A percentile compares a stretch with the other conserved stretches of the same genome.
Conservation (phyloP, 2,113 vertebrate species). For the Notarius quadriscutis region DNA sequence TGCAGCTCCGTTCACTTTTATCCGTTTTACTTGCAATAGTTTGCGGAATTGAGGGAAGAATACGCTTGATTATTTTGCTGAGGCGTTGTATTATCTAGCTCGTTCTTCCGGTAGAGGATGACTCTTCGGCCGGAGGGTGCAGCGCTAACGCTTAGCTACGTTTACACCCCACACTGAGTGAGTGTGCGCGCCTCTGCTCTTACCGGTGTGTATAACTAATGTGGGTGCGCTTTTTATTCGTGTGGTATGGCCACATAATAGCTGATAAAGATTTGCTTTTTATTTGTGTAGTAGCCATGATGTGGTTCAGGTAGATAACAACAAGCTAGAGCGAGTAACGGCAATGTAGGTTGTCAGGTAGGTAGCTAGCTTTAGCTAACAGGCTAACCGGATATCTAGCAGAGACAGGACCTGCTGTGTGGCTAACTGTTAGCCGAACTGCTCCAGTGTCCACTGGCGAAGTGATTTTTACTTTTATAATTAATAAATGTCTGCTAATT, state of each 20-base stretch:
- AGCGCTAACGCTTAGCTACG: neutral
- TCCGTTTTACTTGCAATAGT: neutral
- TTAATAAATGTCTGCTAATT: neutral
- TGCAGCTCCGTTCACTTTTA: neutral
- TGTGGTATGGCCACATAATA: neutral
- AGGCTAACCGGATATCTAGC: neutral
- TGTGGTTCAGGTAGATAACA: neutral
- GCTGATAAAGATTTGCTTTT: neutral
- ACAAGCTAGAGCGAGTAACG: neutral
- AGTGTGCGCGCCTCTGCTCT: neutral
- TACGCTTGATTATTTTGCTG: neutral
- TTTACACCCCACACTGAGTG: neutral
- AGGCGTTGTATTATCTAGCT: neutral
- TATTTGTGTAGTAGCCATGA: neutral
- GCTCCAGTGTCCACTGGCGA: neutral
- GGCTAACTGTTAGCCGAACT: neutral
- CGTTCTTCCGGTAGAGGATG: constrained; percentile 3
- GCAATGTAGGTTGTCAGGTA: neutral
- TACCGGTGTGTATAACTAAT: neutral
- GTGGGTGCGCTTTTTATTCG: neutral
- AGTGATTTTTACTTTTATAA: neutral
- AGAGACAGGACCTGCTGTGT: neutral
- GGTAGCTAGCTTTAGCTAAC: neutral
- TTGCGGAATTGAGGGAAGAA: too few species aligned
- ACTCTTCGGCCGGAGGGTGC: neutral